A percentile compares a stretch with the other conserved stretches of the same genome.
These are phyloP conservation scores for Ifrita kowaldi DNA, from an alignment of 2,113 vertebrate genomes.

Conservation along the genomic window DNA sequence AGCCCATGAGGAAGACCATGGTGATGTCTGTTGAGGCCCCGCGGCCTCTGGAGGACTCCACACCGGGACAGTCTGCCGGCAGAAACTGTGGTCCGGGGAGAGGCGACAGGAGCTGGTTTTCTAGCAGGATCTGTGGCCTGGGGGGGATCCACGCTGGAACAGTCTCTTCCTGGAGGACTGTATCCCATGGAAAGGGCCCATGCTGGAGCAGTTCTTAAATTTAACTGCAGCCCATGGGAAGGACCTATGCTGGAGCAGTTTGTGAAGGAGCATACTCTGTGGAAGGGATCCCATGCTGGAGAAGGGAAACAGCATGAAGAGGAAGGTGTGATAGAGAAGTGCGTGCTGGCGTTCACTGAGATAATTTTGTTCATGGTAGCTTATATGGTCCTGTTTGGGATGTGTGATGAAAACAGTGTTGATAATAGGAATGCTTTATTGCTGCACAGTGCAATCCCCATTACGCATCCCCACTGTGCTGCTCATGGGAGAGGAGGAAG, in stretches of 20 bases:
- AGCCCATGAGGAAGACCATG: background rate
- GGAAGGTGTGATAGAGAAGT: background rate
- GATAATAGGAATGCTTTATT: background rate
- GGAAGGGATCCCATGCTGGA: background rate
- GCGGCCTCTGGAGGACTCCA: background rate
- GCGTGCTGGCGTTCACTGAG: background rate
- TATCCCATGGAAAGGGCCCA: background rate
- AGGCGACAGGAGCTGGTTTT: background rate
- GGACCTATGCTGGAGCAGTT: background rate
- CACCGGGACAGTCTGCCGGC: background rate
- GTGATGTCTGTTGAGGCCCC: background rate
- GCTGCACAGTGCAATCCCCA: background rate
- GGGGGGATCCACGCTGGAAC: background rate
- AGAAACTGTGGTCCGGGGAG: background rate
- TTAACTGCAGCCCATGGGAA: background rate
- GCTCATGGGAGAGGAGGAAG: background rate
- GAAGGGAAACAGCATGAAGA: background rate
- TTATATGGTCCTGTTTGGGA: background rate
- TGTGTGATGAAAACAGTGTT: background rate
- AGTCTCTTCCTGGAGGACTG: background rate
- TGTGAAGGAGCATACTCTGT: background rate
- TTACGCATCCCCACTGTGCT: fast-evolving
- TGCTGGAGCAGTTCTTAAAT: background rate
- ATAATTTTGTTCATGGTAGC: background rate
- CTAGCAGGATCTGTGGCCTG: background rate